Base-by-base conservation (phyloP, 1,140 invertebrate species). In the Mercenaria mercenaria region DNA sequence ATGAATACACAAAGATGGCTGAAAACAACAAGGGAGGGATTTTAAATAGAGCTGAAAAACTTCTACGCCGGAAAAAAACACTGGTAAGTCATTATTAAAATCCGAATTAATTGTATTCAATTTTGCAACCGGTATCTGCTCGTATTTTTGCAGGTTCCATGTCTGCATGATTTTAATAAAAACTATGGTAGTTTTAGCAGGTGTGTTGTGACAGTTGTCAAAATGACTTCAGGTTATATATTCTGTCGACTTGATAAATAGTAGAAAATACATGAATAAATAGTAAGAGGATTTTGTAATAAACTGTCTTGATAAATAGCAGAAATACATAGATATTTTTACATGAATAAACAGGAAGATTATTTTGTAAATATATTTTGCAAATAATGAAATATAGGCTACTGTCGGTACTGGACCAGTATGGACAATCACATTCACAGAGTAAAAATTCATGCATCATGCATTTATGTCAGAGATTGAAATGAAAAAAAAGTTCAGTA, bases 1-100 rank as follows among this genome's bases (percentile, higher is more conserved):
- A 77, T 59, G 72, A 77, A 74, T 77, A 88, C 41, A 88, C 86
- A 88, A 88, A 88, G 52, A 88, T 88, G 86, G 86, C 86, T 56
- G 86, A 88, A 81, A 67, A 88, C 32, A 88, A 34, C 41, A 88
- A 88, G 41, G 76, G 76, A 79, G 86, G 86, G 86, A 52, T 88
- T 88, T 88, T 88, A 69, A 81, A 88, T 81, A 88, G 69, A 52
- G 76, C 86, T 11, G 86, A 72, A 79, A 81, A 72, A 81, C 29
- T 88, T 81, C 77, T 88, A 59, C 23, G 77, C 15, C 86, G 86
- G 32, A 41, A 41, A 80, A 88, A 88, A 67, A 88, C 86, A 26
- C 39, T 52, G 76, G 86, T 88, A 88, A 61, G 86, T 67, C 50
- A 41, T 37, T 32, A 59, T 56, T 39, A 18, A 32, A 29, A 23